Base-by-base conservation (phyloP, 2,113 vertebrate genomes). In the Trichechus manatus region DNA sequence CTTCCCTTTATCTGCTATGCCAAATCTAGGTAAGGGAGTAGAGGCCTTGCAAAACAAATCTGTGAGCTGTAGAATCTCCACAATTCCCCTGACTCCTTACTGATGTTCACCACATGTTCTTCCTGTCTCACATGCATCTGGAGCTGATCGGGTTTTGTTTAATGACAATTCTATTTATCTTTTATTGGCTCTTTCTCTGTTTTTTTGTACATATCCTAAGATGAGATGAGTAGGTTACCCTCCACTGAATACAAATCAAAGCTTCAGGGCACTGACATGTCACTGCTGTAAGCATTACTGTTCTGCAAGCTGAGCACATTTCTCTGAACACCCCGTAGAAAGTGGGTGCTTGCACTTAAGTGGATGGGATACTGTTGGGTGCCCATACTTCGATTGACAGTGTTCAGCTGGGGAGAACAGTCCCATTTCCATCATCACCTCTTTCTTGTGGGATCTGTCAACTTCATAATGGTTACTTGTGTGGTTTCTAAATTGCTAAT, bases 121-220 rank as follows among this genome's bases (percentile, higher is more conserved):
- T 0, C 20, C 4, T 68, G 22, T 70, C 74, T 56, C 36, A 50
- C 5, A 31, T 47, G 50, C 42, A 84, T 68, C 87, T 91, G 89
- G 66, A 89, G 61, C 61, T 22, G 20, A 27, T 74, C 63, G 85
- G 19, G 64, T 44, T 89, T 84, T 92, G 39, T 92, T 89, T 93
- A 33, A 31, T 66, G 50, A 44, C 23, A 27, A 25, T 66, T 66
- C 53, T 83, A 17, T 50, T 83, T 64, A 25, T 80, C 23, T 56
- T 80, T 87, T 87, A 47, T 82, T 72, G 53, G 25, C 29, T 80
- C n/a, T 29, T 72, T 42, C 63, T 83, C 42, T 59, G 17, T 44
- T n/a, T 80, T 84, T 70, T 77, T 61, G 29, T 9, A 84, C 66
- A 17, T 29, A 56, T 64, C 19, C 85, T 63, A 47, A 70, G n/a